Conservation (phyloP, 2,113 vertebrate genomes). For the Phaethon lepturus region DNA sequence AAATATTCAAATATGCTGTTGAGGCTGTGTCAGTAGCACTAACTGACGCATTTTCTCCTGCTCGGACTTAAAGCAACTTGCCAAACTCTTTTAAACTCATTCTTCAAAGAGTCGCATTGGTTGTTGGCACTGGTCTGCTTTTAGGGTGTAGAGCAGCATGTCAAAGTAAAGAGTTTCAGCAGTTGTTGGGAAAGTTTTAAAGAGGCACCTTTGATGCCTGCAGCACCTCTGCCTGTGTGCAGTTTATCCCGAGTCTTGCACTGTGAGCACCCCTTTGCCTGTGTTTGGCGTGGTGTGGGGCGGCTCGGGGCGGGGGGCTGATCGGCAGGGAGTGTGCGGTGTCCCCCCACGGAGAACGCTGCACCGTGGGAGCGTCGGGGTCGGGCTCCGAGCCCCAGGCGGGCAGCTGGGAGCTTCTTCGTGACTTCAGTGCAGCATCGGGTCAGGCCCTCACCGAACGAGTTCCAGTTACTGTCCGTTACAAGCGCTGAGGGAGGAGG, state of each 20-base stretch:
- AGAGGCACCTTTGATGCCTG: neutral
- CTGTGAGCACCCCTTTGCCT: neutral
- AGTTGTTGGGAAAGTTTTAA: neutral
- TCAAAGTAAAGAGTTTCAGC: neutral
- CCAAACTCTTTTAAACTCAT: neutral
- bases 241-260: neutral
- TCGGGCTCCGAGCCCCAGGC: rapidly evolving
- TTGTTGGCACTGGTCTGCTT: neutral
- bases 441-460: neutral
- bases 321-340: rapidly evolving
- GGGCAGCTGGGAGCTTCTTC: neutral
- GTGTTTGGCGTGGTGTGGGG: neutral
- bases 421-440: rapidly evolving
- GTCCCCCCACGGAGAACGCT: rapidly evolving
- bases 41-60: neutral
- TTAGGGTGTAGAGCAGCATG: neutral
- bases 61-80: neutral
- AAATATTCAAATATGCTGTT: neutral
- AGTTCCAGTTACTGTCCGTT: neutral
- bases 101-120: rapidly evolving
- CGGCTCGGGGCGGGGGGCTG: rapidly evolving
- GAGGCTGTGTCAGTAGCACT: neutral
- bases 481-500: rapidly evolving
- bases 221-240: rapidly evolving
- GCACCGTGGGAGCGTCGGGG: rapidly evolving